Evolutionary conservation across 2,888 invertebrate genomes (phyloP), one percentile per base, ranked within the genome.

Genomic region (Plutella xylostella): DNA sequence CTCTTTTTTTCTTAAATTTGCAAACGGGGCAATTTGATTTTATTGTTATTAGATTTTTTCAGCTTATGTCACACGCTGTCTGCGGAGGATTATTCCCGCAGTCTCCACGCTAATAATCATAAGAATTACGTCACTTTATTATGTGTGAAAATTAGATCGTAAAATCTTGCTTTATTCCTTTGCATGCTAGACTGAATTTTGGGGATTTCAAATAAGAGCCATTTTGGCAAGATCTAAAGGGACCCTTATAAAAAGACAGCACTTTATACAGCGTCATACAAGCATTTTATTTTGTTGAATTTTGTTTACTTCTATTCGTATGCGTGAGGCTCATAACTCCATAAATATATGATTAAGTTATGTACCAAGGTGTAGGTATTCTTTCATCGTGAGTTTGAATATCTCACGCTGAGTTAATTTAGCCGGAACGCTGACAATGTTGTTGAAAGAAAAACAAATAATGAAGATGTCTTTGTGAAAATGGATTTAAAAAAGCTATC

Each of bases 11-110:
- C 40, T 34, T 73, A 73, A 80, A 82, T 78, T 77, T 78, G 77
- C 80, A 82, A 80, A 82, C 76, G 73, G 72, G 67, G 80, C 84
- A 83, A 83, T 83, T 82, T 75, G 79, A 78, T 82, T 83, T 83
- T 83, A 83, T 82, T 83, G 83, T 82, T 82, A 83, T 83, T 79
- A 82, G 79, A 82, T 79, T 83, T 80, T 83, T 79, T 77, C 78
- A 78, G 82, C 68, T 83, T 80, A 80, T 76, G 83, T 83, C 83
- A 80, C 78, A 71, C 72, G 61, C 68, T 69, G 79, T 75, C 75
- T 63, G 74, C 65, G 61, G 67, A 69, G 79, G 83, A 80, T 83
- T 83, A 83, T 72, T 80, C 76, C 72, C 78, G 73, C 69, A 73
- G 75, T 73, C 79, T 79, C 79, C 55, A 57, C 66, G 77, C 78